Evolutionary conservation across 2,113 vertebrate genomes (phyloP), one percentile per base, ranked within the genome.

Genomic region (Psephotus haematonotus): DNA sequence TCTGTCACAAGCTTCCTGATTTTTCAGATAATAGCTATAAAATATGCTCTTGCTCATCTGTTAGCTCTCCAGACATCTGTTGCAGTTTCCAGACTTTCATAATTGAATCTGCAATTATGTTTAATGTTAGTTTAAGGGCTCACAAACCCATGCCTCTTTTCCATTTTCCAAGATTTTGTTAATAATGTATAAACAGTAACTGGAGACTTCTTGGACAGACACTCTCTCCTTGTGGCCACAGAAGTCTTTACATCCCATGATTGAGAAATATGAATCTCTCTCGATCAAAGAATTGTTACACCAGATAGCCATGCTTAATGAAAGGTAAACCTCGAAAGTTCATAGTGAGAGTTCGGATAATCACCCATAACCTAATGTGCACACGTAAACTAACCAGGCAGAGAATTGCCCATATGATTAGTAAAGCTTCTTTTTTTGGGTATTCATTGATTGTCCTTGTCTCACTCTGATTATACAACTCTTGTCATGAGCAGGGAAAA

Each of bases 21-120:
- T 91, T 86, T 96, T 90, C 63, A 92, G 44, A 87, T 52, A 94
- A 31, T 19, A 62, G 13, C 62, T 95, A 89, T 90, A 86, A 97
- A 95, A 63, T 71, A n/a, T 7, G 2, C 3, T 89, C 20, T 94
- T 70, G 60, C 7, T 91, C 74, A 59, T 80, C 62, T 87, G 47
- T 63, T 75, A 86, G 62, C 62, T 33, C 35, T 90, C 37, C 23
- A 91, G 59, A 90, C 86, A 78, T 47, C 86, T 59, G 59, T 88
- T 77, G 82, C 10, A 68, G 18, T 76, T 93, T 95, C 92, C 57
- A 95, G 9, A 85, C n/a, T 92, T 94, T 57, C 50, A 4, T 76
- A 95, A 92, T 16, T 79, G 16, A 75, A 84, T 91, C 43, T 23
- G 11, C 4, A 69, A 13, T 85, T 92, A 27, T 50, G 19, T 50